Base-by-base conservation (phyloP, 2,797 vertebrate genomes). In the Columba guinea region DNA sequence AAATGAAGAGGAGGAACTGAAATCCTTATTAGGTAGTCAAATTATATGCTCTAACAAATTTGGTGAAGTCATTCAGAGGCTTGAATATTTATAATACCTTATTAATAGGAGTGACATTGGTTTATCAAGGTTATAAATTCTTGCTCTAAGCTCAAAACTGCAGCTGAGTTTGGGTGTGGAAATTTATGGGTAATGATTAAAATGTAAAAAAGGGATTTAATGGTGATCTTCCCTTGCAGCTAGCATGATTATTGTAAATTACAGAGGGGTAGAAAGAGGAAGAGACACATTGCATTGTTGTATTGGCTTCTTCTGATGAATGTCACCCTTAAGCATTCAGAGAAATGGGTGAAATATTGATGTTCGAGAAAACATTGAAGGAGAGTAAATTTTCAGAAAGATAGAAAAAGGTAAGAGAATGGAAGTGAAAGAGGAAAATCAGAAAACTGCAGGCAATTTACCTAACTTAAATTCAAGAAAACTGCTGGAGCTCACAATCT, bases 1-100 rank as follows among this genome's bases (percentile, higher is more conserved):
- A 91, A 81, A 64, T 85, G 77, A 58, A 87, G 80, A 86, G 11
- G 53, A 87, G 81, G 41, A 84, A 24, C 7, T 55, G 58, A 70
- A 75, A 52, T 65, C 27, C 41, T 39, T 60, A 46, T 41, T 75
- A 49, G 7, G 7, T 58, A 48, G 64, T 73, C 41, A 48, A 71
- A 64, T 70, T 56, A 34, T 3, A 28, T 1, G 3, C 20, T 85
- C 7, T 63, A 69, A 79, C 49, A 82, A 55, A 63, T 74, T 15
- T 35, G 11, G 21, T 74, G 35, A 82, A 59, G 27, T 79, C 56
- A 89, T 87, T 65, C 58, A 73, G 69, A 68, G 28, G 19, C 53
- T 90, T 68, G 27, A 89, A 78, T 94, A 71, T 64, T 94, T 95
- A 70, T 80, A 51, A 60, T 77, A n/a, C 49, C 30, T 64, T 88